Evolutionary conservation across 2,888 invertebrate genomes (phyloP).

Genomic region (Thecophora atra): DNA sequence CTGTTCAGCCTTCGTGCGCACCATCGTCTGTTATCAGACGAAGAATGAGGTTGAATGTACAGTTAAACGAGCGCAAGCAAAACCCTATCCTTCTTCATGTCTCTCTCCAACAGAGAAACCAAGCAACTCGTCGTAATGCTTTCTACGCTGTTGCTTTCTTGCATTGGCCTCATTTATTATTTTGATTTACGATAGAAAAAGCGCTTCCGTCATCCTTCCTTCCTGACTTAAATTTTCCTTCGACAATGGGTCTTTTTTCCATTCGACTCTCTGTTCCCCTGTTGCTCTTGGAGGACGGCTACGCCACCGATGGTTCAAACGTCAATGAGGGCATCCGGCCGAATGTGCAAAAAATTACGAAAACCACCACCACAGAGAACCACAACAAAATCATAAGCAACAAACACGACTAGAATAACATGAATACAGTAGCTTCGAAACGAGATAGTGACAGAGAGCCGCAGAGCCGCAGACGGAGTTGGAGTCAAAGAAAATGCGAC

Average conservation of each 20-base stretch:
- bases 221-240: background rate
- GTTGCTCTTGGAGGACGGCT: background rate
- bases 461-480: too few species aligned
- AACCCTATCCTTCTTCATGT: too few species aligned
- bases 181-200: background rate
- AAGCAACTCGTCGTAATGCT: background rate
- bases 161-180: conserved; percentile 4
- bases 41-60: conserved; percentile 9
- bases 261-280: background rate
- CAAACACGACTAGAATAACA: background rate
- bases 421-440: too few species aligned
- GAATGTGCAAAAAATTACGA: background rate
- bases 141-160: background rate
- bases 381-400: background rate
- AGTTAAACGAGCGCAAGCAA: conserved; percentile 9
- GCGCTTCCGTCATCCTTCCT: background rate
- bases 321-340: conserved; percentile 1
- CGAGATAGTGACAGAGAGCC: too few species aligned
- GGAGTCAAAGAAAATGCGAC: background rate
- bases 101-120: too few species aligned
- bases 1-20: background rate
- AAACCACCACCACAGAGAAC: background rate
- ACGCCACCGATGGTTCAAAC: conserved; percentile 6
- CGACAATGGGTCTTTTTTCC: background rate
- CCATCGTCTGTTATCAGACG: background rate